Conservation (phyloP, 2,888 invertebrate species). For the Rotaria macrura region DNA sequence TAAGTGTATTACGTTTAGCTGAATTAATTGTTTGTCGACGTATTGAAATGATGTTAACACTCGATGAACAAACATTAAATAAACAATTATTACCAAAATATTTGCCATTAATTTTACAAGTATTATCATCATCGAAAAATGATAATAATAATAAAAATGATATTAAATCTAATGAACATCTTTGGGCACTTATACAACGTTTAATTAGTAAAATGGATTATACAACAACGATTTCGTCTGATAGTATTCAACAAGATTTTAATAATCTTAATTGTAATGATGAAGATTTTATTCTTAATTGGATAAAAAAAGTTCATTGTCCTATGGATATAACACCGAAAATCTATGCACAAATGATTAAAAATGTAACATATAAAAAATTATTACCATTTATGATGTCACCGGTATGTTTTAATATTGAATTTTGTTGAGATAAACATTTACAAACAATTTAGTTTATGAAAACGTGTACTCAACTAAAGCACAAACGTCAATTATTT, state of each 20-base stretch:
- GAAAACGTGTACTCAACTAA: no score
- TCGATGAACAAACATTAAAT: slow-evolving; percentile 39
- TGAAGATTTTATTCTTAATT: neutral
- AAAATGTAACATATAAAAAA: neutral
- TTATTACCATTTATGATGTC: slow-evolving; percentile 19
- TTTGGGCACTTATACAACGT: neutral
- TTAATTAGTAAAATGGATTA: neutral
- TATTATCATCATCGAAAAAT: neutral
- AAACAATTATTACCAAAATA: neutral
- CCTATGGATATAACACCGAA: slow-evolving; percentile 6
- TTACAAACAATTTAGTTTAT: no score
- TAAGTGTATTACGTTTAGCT: slow-evolving; percentile 60
- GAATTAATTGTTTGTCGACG: slow-evolving; percentile 63
- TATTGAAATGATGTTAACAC: slow-evolving; percentile 61
- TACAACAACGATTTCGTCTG: neutral
- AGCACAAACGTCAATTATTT: no score
- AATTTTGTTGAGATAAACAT: no score
- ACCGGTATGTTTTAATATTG: neutral
- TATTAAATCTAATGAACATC: neutral
- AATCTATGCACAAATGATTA: neutral
- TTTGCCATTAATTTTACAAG: neutral
- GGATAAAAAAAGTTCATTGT: neutral
- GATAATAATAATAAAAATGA: neutral
- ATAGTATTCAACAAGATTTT: neutral
- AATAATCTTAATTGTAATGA: neutral